Evolutionary conservation across 2,113 vertebrate species (phyloP).

Genomic region (Eira barbara): DNA sequence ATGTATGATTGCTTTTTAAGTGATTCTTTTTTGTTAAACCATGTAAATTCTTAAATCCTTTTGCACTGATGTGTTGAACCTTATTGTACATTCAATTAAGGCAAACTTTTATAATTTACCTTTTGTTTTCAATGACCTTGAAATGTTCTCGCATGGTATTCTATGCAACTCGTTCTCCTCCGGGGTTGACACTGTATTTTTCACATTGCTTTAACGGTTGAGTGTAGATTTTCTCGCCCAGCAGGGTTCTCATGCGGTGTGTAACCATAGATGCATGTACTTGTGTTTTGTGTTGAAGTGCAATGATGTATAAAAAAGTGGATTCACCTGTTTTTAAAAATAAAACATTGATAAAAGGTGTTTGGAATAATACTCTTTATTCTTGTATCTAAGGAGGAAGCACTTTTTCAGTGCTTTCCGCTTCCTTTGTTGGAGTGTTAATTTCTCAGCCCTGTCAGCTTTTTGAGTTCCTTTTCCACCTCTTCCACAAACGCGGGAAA

Average conservation of each 20-base stretch:
- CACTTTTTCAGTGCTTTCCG: background rate
- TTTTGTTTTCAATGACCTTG: conserved; percentile 81
- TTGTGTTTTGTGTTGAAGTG: conserved; percentile 94
- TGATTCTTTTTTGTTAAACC: conserved; percentile 86
- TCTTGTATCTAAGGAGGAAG: background rate
- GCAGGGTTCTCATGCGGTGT: conserved; percentile 87
- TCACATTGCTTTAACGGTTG: conserved; percentile 81
- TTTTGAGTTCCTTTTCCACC: conserved; percentile 89
- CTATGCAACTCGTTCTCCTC: conserved; percentile 98
- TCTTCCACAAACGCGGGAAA: conserved; percentile 93
- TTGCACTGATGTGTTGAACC: conserved; percentile 97
- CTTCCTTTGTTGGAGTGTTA: background rate
- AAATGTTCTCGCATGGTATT: conserved; percentile 95
- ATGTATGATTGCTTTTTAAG: conserved; percentile 86
- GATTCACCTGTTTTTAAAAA: conserved; percentile 97
- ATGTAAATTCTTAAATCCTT: conserved; percentile 92
- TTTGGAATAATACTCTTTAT: conserved; percentile 68
- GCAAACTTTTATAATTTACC: conserved; percentile 89
- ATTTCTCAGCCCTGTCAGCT: conserved; percentile 80
- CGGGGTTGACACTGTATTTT: conserved; percentile 90
- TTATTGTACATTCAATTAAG: conserved; percentile 88
- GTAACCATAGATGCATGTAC: conserved; percentile 96
- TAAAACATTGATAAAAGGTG: conserved; percentile 86
- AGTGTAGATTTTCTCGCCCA: conserved; percentile 90
- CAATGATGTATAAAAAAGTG: conserved; percentile 94